Conservation (phyloP, 2,113 vertebrate genomes). For the Cryptomyrus ogoouensis region DNA sequence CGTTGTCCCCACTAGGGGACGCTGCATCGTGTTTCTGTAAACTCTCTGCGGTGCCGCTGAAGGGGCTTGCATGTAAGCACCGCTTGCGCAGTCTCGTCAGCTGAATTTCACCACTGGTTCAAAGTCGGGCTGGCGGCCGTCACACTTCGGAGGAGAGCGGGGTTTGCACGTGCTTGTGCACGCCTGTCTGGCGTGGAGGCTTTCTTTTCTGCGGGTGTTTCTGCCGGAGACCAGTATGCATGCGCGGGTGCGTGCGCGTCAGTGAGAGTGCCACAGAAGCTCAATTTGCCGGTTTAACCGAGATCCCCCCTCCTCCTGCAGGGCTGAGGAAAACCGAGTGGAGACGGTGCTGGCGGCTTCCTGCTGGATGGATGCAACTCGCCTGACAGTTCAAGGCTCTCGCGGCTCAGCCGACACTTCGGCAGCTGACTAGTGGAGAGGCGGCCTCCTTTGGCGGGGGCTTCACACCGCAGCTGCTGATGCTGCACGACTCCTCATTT, state of each 20-base stretch:
- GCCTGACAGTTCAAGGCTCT: slow-evolving; percentile 57
- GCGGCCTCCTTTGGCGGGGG: slow-evolving; percentile 51
- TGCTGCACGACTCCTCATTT: slow-evolving; percentile 66
- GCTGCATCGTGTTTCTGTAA: slow-evolving; percentile 79
- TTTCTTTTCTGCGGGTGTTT: background rate
- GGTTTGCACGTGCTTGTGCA: background rate
- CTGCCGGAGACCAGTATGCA: background rate
- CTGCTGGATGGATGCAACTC: slow-evolving; percentile 62
- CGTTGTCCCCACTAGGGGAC: slow-evolving; percentile 87
- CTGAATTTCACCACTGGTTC: slow-evolving; percentile 34
- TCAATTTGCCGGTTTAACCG: background rate
- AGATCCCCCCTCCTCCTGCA: background rate
- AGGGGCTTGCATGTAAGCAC: slow-evolving; percentile 65
- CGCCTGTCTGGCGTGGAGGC: background rate
- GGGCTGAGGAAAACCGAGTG: slow-evolving; percentile 16
- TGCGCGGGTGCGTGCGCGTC: background rate
- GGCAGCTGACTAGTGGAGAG: slow-evolving; percentile 57
- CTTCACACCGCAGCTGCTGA: slow-evolving; percentile 58
- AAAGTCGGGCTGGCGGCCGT: slow-evolving; percentile 15
- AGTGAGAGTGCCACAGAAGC: background rate
- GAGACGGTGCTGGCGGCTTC: slow-evolving; percentile 48
- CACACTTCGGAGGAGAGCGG: slow-evolving; percentile 15
- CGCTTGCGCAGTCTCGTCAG: slow-evolving; percentile 55
- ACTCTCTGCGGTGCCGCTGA: slow-evolving; percentile 65
- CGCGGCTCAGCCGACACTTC: slow-evolving; percentile 44